These are phyloP conservation scores for Etia nguti DNA, from an alignment of 2,113 vertebrate genomes.

Conservation along the genomic window DNA sequence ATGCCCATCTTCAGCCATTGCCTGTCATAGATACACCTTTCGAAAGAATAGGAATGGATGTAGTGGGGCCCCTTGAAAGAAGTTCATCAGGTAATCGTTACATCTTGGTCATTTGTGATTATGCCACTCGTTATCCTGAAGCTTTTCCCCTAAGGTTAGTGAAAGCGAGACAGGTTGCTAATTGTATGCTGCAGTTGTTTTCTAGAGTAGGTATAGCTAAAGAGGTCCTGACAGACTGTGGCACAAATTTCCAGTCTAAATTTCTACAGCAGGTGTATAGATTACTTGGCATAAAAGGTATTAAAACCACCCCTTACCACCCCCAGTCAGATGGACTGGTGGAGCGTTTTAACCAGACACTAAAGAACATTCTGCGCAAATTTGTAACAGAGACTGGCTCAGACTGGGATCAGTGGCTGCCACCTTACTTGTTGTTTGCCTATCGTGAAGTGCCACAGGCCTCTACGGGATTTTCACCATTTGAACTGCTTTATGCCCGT, in stretches of 20 bases:
- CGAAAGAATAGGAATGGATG: neutral
- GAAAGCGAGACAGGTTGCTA: neutral
- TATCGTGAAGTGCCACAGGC: neutral
- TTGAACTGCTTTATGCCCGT: neutral
- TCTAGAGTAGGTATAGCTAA: neutral
- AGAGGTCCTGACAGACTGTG: neutral
- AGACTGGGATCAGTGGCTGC: neutral
- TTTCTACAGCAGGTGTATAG: neutral
- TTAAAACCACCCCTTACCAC: neutral
- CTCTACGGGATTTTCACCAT: neutral
- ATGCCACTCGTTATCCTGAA: neutral
- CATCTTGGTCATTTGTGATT: neutral
- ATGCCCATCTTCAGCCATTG: neutral
- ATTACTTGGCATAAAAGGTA: neutral
- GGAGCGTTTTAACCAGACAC: neutral
- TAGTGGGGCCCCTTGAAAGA: neutral
- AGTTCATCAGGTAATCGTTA: neutral
- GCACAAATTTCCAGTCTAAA: neutral
- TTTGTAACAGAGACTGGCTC: neutral
- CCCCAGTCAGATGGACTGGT: neutral
- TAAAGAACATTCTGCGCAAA: rapidly evolving
- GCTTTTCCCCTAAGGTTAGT: neutral
- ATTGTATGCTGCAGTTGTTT: neutral
- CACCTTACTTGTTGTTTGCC: neutral
- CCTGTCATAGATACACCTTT: neutral